Base-by-base conservation (phyloP, 2,113 vertebrate species). In the Xenopus tropicalis region DNA sequence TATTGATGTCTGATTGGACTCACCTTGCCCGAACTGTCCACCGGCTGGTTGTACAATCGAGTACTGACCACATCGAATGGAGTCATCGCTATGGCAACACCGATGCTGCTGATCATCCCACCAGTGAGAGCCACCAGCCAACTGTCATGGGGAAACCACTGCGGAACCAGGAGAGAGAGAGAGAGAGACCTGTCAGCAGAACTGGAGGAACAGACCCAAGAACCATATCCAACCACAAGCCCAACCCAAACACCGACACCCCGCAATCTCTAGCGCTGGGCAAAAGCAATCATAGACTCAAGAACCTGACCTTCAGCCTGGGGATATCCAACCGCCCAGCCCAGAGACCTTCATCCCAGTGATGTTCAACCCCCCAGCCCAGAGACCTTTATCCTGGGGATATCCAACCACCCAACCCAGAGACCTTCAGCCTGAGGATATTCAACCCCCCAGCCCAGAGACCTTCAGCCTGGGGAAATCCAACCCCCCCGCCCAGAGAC, bases 41-140 rank as follows among this genome's bases (percentile, higher is more conserved):
- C 95, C 0, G 96, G 97, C 83, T 98, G 96, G 82, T 98, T 98
- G 90, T 98, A 98, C 16, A 98, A 94, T 8, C 97, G 88, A 0
- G 97, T 98, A 80, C 97, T 97, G 79, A 94, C 85, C 82, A 97
- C 94, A 0, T 98, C 97, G 8, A 98, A 96, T 0, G 97, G 97
- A 0, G 94, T 95, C 96, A 98, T 98, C 1, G 91, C 88, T 24
- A 92, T 79, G 0, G 89, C 88, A 81, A 98, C 97, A 0, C 93
- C 94, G 0, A 98, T 79, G 0, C 96, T 94, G 70, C 97, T 98
- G 74, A 97, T 86, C 91, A 92, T 93, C 68, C 94, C 94, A 0
- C 92, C 93, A 0, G 88, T 83, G 83, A 98, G 82, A 43, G 93
- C 89, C 0, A 90, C 86, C 6, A 95, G 84, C 92, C 93, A 95